Base-by-base conservation (phyloP, 1,140 invertebrate genomes). In the Drosophila repleta region DNA sequence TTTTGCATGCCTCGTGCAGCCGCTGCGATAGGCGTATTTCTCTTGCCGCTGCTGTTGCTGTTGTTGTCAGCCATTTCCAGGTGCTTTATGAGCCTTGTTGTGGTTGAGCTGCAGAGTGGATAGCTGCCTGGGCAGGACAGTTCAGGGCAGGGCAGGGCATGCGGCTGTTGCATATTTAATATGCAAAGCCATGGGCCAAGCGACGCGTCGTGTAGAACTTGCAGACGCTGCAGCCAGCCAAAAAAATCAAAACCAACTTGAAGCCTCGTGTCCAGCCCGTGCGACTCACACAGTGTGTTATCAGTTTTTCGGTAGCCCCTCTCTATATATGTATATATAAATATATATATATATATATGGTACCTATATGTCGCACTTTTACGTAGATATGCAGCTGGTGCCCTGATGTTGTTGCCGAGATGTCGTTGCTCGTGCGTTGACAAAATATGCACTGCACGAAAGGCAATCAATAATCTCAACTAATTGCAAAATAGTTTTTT, bases 81-180 rank as follows among this genome's bases (percentile, higher is more conserved):
- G 79, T 88, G 81, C 83, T 88, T 88, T 88, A 88, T 88, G 73
- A 76, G 70, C 41, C 83, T 83, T 83, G 83, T 78, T 74, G 79
- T 76, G 79, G 79, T 70, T 69, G 79, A 77, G 51, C 58, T 64
- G 67, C 63, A 13, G 13, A 4, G 37, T 11, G 37, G 21, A 10
- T 29, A 3, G 35, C 10, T 13, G 10, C 35, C 29, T 13, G 8
- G 8, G 8, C 43, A 52, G 69, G 48, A 64, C 79, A 35, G 52
- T n/a, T n/a, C n/a, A n/a, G n/a, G n/a, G n/a, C n/a, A n/a, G n/a
- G n/a, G n/a, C n/a, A n/a, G 69, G 48, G 79, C 79, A 79, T 88
- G 83, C 79, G 79, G 75, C 67, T 78, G 60, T 70, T 88, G 76
- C 83, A 79, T 88, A 88, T 88, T 88, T 88, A 88, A 88, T 88